Percentiles rank a stretch among this genome's conserved stretches.
phyloP scores from a whole-genome alignment of 1,140 invertebrate genomes.

The Limonius californicus region DNA sequence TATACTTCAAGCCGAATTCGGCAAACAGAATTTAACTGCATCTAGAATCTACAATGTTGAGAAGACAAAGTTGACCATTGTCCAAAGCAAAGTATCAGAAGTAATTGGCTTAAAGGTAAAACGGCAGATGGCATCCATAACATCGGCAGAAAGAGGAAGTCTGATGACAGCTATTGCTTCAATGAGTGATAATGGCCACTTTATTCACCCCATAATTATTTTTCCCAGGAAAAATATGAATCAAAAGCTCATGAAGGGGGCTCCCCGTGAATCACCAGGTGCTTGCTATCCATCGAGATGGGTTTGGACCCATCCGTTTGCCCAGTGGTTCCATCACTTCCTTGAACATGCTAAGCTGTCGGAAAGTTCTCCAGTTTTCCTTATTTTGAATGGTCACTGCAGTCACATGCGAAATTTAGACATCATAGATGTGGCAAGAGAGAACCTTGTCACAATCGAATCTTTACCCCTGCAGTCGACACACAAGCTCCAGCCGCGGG shows the following conservation, averaged over 20 bases:
- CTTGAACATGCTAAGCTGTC: constrained; percentile 32
- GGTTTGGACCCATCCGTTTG: constrained; percentile 31
- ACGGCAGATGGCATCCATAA: constrained; percentile 27
- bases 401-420: constrained; percentile 41
- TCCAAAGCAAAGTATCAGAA: constrained; percentile 45
- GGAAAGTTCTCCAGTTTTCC: constrained; percentile 30
- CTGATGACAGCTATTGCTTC: constrained; percentile 21
- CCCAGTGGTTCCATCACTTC: too few relatives aligned
- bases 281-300: constrained; percentile 20
- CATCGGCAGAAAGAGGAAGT: constrained; percentile 18
- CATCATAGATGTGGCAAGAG: constrained; percentile 32
- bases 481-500: constrained; percentile 45
- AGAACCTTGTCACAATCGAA: constrained; percentile 38
- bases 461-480: constrained; percentile 42
- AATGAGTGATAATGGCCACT: constrained; percentile 21
- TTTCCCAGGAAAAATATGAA: constrained; percentile 18
- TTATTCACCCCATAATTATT: constrained; percentile 25
- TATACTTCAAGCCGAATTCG: too few relatives aligned
- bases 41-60: constrained; percentile 34
- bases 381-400: constrained; percentile 41
- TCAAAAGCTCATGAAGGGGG: constrained; percentile 33
- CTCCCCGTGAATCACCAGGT: constrained; percentile 23
- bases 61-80: constrained; percentile 22
- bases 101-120: constrained; percentile 43
- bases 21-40: too few relatives aligned